A percentile compares a stretch with the other conserved stretches of the same genome.
phyloP scores from a whole-genome alignment of 2,888 invertebrate genomes.

The Harpalus rufipes region DNA sequence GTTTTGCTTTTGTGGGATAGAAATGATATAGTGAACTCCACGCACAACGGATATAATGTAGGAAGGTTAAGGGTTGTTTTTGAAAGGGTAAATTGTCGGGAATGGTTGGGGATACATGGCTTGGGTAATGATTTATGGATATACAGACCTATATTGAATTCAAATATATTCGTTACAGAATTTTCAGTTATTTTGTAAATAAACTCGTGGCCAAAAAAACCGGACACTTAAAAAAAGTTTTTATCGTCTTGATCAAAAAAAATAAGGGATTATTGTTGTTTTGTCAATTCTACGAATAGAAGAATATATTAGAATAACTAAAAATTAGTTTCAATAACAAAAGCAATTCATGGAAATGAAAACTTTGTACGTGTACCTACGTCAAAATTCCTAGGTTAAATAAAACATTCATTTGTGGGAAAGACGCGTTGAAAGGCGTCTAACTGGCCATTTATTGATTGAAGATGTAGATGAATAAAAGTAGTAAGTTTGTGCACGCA shows the following conservation, averaged over 20 bases:
- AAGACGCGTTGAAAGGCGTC: slow-evolving; percentile 11
- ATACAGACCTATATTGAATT: neutral
- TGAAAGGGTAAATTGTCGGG: slow-evolving; percentile 9
- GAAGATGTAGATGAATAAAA: slow-evolving; percentile 45
- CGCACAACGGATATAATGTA: neutral
- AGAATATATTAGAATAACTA: too few species aligned
- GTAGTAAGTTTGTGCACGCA: slow-evolving; percentile 45
- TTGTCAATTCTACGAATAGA: too few species aligned
- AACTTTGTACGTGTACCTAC: too few species aligned
- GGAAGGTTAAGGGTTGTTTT: neutral
- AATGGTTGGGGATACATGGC: neutral
- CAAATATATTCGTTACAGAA: neutral
- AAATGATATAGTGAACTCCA: neutral
- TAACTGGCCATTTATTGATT: slow-evolving; percentile 23
- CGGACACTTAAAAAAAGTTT: too few species aligned
- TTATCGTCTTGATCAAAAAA: too few species aligned
- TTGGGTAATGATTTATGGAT: neutral
- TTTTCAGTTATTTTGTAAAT: too few species aligned
- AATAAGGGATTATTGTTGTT: too few species aligned
- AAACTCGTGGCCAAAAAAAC: too few species aligned
- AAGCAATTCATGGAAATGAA: too few species aligned
- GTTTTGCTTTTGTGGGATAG: slow-evolving; percentile 34
- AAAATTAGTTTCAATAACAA: too few species aligned
- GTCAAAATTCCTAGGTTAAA: neutral
- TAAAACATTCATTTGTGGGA: neutral